Evolutionary conservation across 2,888 invertebrate genomes (phyloP).

Genomic region (Heliconius hortense): DNA sequence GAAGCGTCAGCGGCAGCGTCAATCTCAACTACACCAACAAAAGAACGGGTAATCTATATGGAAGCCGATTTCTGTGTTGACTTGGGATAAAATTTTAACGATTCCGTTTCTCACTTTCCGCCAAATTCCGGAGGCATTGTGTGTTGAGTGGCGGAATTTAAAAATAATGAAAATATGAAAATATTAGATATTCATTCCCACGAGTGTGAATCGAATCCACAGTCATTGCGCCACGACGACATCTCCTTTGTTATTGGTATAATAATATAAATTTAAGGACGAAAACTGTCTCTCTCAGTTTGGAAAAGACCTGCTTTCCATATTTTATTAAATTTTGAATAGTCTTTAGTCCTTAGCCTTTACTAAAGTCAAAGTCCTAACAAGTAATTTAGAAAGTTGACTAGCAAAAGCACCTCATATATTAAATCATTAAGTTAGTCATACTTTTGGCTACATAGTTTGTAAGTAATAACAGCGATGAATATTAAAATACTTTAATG

Average conservation of each 20-base stretch:
- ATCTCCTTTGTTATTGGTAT: too few species aligned
- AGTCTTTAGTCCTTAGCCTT: neutral
- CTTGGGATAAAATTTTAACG: too few species aligned
- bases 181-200: neutral
- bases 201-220: too few species aligned
- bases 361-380: neutral
- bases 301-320: neutral
- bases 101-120: neutral
- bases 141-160: too few species aligned
- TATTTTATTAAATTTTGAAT: neutral
- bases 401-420: neutral
- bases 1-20: too few species aligned
- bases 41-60: too few species aligned
- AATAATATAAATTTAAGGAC: too few species aligned
- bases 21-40: too few species aligned
- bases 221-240: too few species aligned
- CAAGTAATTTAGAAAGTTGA: neutral
- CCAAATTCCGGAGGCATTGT: neutral
- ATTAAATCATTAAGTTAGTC: neutral
- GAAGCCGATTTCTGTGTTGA: too few species aligned
- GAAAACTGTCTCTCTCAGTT: neutral
- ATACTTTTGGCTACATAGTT: conserved; percentile 1
- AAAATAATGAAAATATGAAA: too few species aligned
- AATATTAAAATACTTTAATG: neutral
- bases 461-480: neutral